Conservation (phyloP, 2,888 invertebrate species). For the Catocala sponsa region DNA sequence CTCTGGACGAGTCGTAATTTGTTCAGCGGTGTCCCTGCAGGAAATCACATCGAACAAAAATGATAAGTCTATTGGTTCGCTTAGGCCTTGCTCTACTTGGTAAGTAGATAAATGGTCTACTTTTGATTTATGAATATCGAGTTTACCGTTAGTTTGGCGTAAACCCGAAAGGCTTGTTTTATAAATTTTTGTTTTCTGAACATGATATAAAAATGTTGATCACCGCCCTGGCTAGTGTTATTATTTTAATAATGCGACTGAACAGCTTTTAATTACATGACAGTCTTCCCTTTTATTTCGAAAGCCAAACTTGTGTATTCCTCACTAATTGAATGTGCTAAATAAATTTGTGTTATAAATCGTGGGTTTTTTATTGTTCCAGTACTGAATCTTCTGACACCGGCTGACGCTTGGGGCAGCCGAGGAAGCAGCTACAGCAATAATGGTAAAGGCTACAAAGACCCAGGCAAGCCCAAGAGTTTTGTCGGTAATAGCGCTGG, state of each 20-base stretch:
- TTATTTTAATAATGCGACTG: too few species aligned
- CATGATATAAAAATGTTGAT: too few species aligned
- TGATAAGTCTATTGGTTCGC: slow-evolving; percentile 68
- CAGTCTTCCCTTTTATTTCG: too few species aligned
- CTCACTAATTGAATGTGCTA: too few species aligned
- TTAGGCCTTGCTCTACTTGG: slow-evolving; percentile 67
- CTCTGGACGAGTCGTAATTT: slow-evolving; percentile 38
- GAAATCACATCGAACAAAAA: slow-evolving; percentile 59
- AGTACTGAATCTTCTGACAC: slow-evolving; percentile 66
- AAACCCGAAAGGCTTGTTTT: background rate
- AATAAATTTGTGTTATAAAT: too few species aligned
- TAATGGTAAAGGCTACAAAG: slow-evolving; percentile 49
- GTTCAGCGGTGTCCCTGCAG: slow-evolving; percentile 49
- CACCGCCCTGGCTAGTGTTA: too few species aligned
- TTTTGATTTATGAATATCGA: slow-evolving; percentile 27
- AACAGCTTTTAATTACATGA: background rate
- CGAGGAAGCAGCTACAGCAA: slow-evolving; percentile 47
- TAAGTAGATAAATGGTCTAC: slow-evolving; percentile 55
- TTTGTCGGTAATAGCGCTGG: slow-evolving; percentile 62
- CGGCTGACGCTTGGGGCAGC: slow-evolving; percentile 58
- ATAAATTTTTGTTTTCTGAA: too few species aligned
- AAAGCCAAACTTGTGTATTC: too few species aligned
- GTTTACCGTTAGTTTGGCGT: slow-evolving; percentile 12
- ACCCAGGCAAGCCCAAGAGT: slow-evolving; percentile 56
- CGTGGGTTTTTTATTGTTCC: slow-evolving; percentile 45